Conservation (phyloP, 2,113 vertebrate genomes). For the Dicaeum eximium region DNA sequence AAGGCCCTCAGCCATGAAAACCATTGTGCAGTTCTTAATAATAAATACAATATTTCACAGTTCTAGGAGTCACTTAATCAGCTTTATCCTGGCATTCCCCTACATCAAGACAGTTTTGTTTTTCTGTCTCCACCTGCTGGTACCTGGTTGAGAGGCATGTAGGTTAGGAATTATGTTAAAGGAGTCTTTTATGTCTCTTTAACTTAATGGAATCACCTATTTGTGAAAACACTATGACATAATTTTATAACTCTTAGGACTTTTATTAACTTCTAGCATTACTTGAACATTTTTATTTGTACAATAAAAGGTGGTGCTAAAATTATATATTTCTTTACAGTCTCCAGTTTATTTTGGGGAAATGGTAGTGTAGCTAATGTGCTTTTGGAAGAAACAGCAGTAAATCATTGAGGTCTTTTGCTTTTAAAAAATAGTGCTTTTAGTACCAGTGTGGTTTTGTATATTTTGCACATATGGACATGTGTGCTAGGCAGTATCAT, state of each 20-base stretch:
- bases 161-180: not conserved
- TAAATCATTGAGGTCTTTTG: not conserved
- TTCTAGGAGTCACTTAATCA: not conserved
- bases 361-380: not conserved
- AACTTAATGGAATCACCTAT: not conserved
- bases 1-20: not conserved
- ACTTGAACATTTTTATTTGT: constrained; percentile 23
- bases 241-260: not conserved
- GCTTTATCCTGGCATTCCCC: not conserved
- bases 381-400: not conserved
- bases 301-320: constrained; percentile 27
- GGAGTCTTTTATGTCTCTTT: not conserved
- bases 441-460: not conserved
- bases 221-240: not conserved
- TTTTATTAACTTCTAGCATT: constrained; percentile 20
- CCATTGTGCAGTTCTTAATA: not conserved
- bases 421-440: not conserved
- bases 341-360: not conserved
- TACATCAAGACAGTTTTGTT: not conserved
- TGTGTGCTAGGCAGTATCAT: not conserved
- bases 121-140: constrained; percentile 58
- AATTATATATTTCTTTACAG: constrained; percentile 27
- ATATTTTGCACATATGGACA: not conserved
- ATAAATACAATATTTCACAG: not conserved
- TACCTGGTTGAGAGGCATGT: not conserved